Percentiles rank a stretch among this genome's conserved stretches.
Conservation (phyloP, 2,113 vertebrate genomes). For the Edolisoma coerulescens region DNA sequence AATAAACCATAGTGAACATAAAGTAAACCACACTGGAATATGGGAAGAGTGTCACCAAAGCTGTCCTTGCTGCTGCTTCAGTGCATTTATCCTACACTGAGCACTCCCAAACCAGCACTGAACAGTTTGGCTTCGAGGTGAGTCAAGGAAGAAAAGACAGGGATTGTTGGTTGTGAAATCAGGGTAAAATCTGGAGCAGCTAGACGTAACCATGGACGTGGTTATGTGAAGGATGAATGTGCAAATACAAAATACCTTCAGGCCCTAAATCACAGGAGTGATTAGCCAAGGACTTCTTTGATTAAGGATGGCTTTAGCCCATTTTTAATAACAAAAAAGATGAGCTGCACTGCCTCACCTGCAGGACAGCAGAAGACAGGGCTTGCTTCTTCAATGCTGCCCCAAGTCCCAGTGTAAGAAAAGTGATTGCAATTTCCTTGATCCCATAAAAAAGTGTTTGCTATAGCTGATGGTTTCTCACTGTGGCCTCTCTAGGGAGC, state of each 20-base stretch:
- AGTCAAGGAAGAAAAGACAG: background rate
- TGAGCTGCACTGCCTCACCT: background rate
- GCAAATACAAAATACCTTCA: background rate
- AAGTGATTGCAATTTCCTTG: background rate
- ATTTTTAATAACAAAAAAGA: background rate
- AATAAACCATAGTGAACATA: background rate
- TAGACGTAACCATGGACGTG: accelerated
- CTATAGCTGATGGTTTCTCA: background rate
- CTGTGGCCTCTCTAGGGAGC: background rate
- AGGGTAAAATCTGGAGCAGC: background rate
- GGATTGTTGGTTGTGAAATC: background rate
- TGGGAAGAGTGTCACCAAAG: background rate
- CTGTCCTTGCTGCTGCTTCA: background rate
- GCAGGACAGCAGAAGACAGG: background rate
- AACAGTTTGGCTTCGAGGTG: background rate
- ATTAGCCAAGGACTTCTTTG: background rate
- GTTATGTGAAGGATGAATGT: background rate
- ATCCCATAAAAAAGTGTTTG: background rate
- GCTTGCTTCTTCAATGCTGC: background rate
- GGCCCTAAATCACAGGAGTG: background rate
- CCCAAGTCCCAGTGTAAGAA: background rate
- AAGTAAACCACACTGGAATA: background rate
- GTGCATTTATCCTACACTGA: background rate
- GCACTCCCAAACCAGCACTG: background rate
- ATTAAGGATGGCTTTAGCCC: background rate